Percentiles rank a stretch among this genome's conserved stretches.
phyloP scores from a whole-genome alignment of 2,113 vertebrate species.

The Scolopax mira region DNA sequence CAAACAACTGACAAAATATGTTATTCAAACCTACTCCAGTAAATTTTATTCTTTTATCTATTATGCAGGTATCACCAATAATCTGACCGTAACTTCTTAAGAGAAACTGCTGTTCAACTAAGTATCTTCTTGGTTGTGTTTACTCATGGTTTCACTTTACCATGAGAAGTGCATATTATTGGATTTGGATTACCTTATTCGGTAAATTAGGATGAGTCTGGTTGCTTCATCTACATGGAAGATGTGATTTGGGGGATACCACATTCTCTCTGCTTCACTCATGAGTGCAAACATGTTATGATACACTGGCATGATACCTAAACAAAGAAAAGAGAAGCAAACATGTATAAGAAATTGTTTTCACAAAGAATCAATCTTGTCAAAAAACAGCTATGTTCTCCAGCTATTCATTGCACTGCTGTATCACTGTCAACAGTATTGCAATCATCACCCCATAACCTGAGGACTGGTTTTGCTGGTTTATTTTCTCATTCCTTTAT shows the following conservation, averaged over 20 bases:
- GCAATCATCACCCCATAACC: neutral
- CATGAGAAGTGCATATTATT: neutral
- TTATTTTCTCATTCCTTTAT: neutral
- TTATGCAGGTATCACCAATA: neutral
- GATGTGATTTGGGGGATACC: constrained; percentile 92
- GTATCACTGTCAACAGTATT: neutral
- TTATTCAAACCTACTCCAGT: neutral
- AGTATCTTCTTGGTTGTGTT: neutral
- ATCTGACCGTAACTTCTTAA: neutral
- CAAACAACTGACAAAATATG: neutral
- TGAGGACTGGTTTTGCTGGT: neutral
- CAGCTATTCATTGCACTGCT: neutral
- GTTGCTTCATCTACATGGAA: constrained; percentile 84
- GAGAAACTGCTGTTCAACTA: neutral
- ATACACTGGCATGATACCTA: constrained; percentile 90
- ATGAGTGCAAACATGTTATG: constrained; percentile 90
- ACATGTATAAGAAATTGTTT: neutral
- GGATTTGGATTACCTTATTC: constrained; percentile 75
- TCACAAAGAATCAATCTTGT: neutral
- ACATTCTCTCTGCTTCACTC: constrained; percentile 84
- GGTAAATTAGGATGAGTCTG: constrained; percentile 81
- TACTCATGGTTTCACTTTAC: neutral
- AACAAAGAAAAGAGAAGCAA: constrained; percentile 35
- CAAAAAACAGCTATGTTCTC: neutral
- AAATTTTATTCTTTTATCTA: neutral